Evolutionary conservation across 2,888 invertebrate species (phyloP).

Genomic region (Heliconius hortense): DNA sequence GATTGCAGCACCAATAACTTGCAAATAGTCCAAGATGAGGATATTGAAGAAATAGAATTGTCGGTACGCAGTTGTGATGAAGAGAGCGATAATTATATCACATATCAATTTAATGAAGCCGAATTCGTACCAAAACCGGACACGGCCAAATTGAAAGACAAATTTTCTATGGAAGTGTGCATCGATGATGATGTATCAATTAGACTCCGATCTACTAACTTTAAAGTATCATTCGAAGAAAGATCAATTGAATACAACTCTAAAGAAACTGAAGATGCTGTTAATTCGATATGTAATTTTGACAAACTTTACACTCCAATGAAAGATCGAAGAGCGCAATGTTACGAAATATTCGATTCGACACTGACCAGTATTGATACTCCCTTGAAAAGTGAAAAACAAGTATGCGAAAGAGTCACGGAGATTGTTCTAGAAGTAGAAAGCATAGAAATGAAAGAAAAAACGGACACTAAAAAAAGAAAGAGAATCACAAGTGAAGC

Average conservation of each 20-base stretch:
- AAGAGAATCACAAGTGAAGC: conserved; percentile 60
- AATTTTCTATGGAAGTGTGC: conserved; percentile 71
- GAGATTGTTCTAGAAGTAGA: conserved; percentile 67
- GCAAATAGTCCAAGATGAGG: conserved; percentile 53
- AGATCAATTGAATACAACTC: conserved; percentile 53
- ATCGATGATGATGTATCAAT: conserved; percentile 67
- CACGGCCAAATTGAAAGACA: conserved; percentile 64
- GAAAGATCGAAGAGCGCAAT: conserved; percentile 64
- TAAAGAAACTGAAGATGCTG: conserved; percentile 67
- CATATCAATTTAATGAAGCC: conserved; percentile 54
- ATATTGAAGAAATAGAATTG: conserved; percentile 64
- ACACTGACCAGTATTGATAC: conserved; percentile 75
- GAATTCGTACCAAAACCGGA: conserved; percentile 46
- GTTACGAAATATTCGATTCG: conserved; percentile 73
- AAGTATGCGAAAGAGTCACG: conserved; percentile 53
- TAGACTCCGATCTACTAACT: conserved; percentile 63
- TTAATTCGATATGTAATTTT: conserved; percentile 62
- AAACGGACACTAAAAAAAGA: conserved; percentile 60
- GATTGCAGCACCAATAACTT: conserved; percentile 46
- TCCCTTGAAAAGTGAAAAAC: conserved; percentile 59
- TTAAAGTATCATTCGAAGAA: conserved; percentile 55
- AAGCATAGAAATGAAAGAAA: conserved; percentile 48
- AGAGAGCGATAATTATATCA: conserved; percentile 60
- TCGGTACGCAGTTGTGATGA: conserved; percentile 63
- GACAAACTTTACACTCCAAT: conserved; percentile 69